Base-by-base conservation (phyloP, 2,113 vertebrate species). In the Calidris pygmaea region DNA sequence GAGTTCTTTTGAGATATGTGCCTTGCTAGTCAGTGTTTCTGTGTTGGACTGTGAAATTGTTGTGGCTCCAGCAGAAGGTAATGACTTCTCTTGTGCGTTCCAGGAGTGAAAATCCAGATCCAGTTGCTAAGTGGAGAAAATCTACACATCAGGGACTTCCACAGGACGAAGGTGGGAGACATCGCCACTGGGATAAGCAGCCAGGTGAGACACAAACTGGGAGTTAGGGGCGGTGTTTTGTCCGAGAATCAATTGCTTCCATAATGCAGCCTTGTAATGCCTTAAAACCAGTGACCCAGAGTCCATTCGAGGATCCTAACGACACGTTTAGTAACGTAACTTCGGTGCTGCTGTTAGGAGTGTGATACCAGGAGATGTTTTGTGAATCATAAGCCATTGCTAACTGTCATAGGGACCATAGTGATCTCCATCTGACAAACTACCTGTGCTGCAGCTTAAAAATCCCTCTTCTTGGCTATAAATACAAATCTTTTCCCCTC, bases 131-230 rank as follows among this genome's bases (percentile, higher is more conserved):
- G 98, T 45, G 98, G 98, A 9, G 98, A 98, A 72, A 98, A 97
- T 81, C 95, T 99, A 80, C 98, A 98, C 70, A 99, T 99, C 97
- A 98, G 99, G 82, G 99, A 99, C 96, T 98, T 98, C 60, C 98
- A 98, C 35, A 98, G 98, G 48, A 99, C 98, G 62, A 99, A 99
- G 84, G 98, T 99, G 96, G 99, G 99, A 90, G 99, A 99, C 97
- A 98, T 99, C 7, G 99, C 99, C 43, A 99, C 98, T 1, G 99
- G 99, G 91, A 99, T 99, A 98, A 99, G 99, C 89, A 99, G 99
- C 96, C 99, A 99, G 99, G 99, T 99, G 95, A 98, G 98, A 37
- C 53, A 15, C 20, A 32, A 13, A 14, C 63, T 48, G 63, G 27
- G 73, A 58, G 43, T 8, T 17, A 21, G 22, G 52, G 16, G 11